Evolutionary conservation across 2,797 vertebrate species (phyloP).

Genomic region (Arrhamphus sclerolepis): DNA sequence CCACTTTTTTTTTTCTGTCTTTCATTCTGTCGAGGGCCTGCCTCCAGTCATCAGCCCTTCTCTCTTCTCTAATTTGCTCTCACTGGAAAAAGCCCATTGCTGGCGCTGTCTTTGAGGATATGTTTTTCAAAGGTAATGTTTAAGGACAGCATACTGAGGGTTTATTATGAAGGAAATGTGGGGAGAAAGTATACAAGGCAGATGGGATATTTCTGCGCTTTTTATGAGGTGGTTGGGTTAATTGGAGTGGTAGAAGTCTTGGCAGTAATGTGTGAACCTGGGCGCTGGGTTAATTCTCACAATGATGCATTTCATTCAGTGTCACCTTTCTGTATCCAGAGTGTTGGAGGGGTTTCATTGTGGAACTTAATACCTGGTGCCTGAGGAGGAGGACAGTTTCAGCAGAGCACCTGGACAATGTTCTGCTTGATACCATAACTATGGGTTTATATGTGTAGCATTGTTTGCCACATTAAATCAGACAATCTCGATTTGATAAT

Average conservation of each 20-base stretch:
- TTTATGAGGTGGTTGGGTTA: slow-evolving; percentile 30
- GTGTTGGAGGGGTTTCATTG: slow-evolving; percentile 20
- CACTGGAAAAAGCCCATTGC: slow-evolving; percentile 16
- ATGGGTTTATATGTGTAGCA: slow-evolving; percentile 21
- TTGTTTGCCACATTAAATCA: slow-evolving; percentile 22
- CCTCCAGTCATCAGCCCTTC: slow-evolving; percentile 39
- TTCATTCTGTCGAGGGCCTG: slow-evolving; percentile 45
- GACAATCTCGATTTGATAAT: slow-evolving; percentile 16
- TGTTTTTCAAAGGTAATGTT: slow-evolving; percentile 39
- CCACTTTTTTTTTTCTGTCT: slow-evolving; percentile 23
- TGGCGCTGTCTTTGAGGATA: slow-evolving; percentile 39
- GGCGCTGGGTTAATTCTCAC: slow-evolving; percentile 36
- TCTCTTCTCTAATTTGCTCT: slow-evolving; percentile 42
- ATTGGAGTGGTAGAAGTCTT: slow-evolving; percentile 41
- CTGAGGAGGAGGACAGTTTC: slow-evolving; percentile 37
- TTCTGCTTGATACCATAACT: slow-evolving; percentile 25
- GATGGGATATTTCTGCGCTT: slow-evolving; percentile 4
- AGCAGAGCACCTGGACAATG: slow-evolving; percentile 34
- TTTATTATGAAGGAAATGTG: slow-evolving; percentile 14
- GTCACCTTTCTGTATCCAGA: slow-evolving; percentile 33
- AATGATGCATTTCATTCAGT: slow-evolving; percentile 30
- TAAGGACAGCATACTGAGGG: slow-evolving; percentile 31
- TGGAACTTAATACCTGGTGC: slow-evolving; percentile 45
- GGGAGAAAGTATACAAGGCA: slow-evolving; percentile 22
- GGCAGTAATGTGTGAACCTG: slow-evolving; percentile 35